A percentile compares a stretch with the other conserved stretches of the same genome.
These are phyloP conservation scores for Siniperca obscura DNA, from an alignment of 2,797 vertebrate species.

Conservation along the genomic window DNA sequence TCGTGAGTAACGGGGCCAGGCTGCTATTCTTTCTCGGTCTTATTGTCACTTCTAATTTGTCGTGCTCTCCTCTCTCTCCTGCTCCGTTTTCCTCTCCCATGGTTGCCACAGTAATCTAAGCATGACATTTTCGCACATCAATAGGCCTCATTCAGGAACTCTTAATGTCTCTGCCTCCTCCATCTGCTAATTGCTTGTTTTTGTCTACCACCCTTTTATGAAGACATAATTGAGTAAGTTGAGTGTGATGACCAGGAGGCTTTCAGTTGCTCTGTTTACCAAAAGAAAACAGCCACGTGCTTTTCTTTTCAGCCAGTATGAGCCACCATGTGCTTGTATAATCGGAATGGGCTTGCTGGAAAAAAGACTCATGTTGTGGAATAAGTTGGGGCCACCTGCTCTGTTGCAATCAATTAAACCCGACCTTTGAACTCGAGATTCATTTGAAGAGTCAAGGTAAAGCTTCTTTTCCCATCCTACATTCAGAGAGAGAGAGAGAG, in stretches of 20 bases:
- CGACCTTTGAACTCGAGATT: constrained; percentile 41
- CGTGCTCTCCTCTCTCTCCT: constrained; percentile 54
- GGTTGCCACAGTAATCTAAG: constrained; percentile 75
- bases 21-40: constrained; percentile 59
- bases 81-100: constrained; percentile 61
- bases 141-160: constrained; percentile 78
- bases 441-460: neutral
- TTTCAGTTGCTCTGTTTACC: constrained; percentile 76
- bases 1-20: constrained; percentile 57
- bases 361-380: constrained; percentile 26
- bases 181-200: constrained; percentile 86
- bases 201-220: constrained; percentile 75
- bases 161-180: constrained; percentile 70
- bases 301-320: constrained; percentile 51
- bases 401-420: constrained; percentile 51
- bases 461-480: constrained; percentile 13
- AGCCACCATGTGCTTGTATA: constrained; percentile 54
- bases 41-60: constrained; percentile 77
- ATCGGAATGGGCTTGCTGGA: constrained; percentile 33
- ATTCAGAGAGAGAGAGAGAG: neutral
- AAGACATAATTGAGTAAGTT: constrained; percentile 76
- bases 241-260: constrained; percentile 77
- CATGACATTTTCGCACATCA: constrained; percentile 82
- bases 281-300: constrained; percentile 65
- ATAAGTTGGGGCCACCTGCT: constrained; percentile 49